Percentiles rank a stretch among this genome's conserved stretches.
Evolutionary conservation across 2,113 vertebrate species (phyloP).

Genomic region (Lepisosteus oculatus): DNA sequence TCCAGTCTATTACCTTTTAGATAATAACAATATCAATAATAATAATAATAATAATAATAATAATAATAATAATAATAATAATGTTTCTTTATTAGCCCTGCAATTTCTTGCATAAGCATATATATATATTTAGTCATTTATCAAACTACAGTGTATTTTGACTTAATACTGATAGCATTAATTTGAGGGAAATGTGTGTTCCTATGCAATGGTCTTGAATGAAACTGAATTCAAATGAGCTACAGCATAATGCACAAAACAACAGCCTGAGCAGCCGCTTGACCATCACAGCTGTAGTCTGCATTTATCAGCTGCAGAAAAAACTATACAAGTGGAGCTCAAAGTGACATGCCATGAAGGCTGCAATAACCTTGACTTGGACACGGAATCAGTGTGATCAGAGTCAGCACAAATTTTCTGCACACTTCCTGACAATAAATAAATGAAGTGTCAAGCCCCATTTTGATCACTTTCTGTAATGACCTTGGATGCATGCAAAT

Average conservation of each 20-base stretch:
- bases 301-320: neutral
- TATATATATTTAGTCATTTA: too few species aligned
- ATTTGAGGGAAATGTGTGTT: too few species aligned
- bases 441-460: constrained; percentile 56
- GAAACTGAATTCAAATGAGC: neutral
- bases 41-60: too few species aligned
- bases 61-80: too few species aligned
- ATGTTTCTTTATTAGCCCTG: too few species aligned
- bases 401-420: constrained; percentile 49
- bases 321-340: neutral
- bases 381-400: constrained; percentile 44
- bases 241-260: neutral
- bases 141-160: too few species aligned
- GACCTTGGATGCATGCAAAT: constrained; percentile 64
- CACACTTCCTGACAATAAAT: constrained; percentile 53
- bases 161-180: too few species aligned
- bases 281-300: neutral
- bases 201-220: neutral
- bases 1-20: too few species aligned
- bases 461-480: constrained; percentile 58
- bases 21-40: too few species aligned
- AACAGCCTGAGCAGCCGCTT: neutral
- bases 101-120: too few species aligned
- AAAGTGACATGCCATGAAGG: constrained; percentile 30
- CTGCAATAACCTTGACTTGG: constrained; percentile 41